Conservation (phyloP, 2,888 invertebrate genomes). For the Tenthredo distinguenda region DNA sequence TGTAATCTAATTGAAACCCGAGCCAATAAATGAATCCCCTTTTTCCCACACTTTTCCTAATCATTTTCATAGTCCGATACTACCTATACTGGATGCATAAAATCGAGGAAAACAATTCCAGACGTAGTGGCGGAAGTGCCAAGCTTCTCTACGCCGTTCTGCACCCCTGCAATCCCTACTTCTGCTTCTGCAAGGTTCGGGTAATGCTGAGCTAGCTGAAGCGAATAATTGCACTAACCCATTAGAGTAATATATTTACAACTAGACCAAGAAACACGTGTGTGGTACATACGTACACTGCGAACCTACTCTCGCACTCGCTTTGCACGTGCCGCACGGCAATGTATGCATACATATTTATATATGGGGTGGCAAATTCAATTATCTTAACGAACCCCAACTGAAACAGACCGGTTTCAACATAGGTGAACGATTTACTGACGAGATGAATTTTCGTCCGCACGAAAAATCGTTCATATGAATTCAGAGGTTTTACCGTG, state of each 20-base stretch:
- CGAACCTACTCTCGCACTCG: neutral
- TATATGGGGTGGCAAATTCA: constrained; percentile 19
- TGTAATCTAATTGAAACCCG: neutral
- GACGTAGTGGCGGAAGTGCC: neutral
- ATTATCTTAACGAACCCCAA: neutral
- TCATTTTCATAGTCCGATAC: neutral
- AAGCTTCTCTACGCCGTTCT: neutral
- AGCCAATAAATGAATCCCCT: neutral
- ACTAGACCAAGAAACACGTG: neutral
- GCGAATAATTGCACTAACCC: constrained; percentile 39
- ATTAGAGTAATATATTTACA: constrained; percentile 27
- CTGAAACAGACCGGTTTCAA: neutral
- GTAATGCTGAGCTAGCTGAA: neutral
- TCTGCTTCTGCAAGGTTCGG: neutral
- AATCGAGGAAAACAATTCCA: constrained; percentile 12
- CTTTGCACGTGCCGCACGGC: neutral
- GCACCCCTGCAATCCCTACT: neutral
- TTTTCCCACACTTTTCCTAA: neutral
- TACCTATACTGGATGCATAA: neutral
- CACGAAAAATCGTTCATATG: neutral
- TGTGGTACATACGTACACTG: neutral
- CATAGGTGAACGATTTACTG: neutral
- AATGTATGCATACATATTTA: constrained; percentile 1
- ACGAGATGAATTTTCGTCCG: neutral
- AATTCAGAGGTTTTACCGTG: neutral